A percentile compares a stretch with the other conserved stretches of the same genome.
These are phyloP conservation scores for Drosophila funebris DNA, from an alignment of 1,140 invertebrate genomes.

Conservation along the genomic window DNA sequence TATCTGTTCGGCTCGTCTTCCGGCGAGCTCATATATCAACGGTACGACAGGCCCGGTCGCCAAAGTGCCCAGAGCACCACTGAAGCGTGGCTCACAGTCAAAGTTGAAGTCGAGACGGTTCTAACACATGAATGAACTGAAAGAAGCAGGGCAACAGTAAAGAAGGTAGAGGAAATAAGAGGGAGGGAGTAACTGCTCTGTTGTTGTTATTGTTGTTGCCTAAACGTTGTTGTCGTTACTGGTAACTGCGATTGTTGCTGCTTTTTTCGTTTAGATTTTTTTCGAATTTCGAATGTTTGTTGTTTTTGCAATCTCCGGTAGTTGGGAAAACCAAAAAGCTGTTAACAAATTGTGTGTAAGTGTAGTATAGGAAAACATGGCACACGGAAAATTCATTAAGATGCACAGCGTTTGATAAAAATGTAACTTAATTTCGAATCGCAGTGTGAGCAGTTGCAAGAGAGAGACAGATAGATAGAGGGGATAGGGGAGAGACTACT, in stretches of 20 bases:
- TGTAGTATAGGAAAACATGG: slow-evolving; percentile 22
- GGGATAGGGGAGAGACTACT: not conserved
- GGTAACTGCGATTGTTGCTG: not conserved
- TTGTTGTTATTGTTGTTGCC: slow-evolving; percentile 18
- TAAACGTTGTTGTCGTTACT: slow-evolving; percentile 30
- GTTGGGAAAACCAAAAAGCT: slow-evolving; percentile 70
- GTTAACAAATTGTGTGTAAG: slow-evolving; percentile 75
- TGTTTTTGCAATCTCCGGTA: slow-evolving; percentile 75
- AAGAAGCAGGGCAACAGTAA: not conserved
- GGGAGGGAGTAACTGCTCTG: not conserved
- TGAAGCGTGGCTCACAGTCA: slow-evolving; percentile 58
- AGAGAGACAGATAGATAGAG: no score
- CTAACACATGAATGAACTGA: slow-evolving; percentile 59
- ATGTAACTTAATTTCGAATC: slow-evolving; percentile 55
- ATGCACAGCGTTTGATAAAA: slow-evolving; percentile 54
- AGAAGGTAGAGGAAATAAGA: not conserved
- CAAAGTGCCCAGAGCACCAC: slow-evolving; percentile 49
- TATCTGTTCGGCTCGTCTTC: slow-evolving; percentile 52
- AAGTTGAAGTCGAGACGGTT: slow-evolving; percentile 54
- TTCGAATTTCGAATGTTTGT: slow-evolving; percentile 50
- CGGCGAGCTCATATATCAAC: slow-evolving; percentile 67
- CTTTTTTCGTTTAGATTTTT: slow-evolving; percentile 24
- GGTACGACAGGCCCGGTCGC: slow-evolving; percentile 37
- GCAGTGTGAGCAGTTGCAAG: slow-evolving; percentile 4
- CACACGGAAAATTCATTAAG: slow-evolving; percentile 52